Evolutionary conservation across 92 coral and sea anemone species (phyloP).

Genomic region (Phenganax subtilis): DNA sequence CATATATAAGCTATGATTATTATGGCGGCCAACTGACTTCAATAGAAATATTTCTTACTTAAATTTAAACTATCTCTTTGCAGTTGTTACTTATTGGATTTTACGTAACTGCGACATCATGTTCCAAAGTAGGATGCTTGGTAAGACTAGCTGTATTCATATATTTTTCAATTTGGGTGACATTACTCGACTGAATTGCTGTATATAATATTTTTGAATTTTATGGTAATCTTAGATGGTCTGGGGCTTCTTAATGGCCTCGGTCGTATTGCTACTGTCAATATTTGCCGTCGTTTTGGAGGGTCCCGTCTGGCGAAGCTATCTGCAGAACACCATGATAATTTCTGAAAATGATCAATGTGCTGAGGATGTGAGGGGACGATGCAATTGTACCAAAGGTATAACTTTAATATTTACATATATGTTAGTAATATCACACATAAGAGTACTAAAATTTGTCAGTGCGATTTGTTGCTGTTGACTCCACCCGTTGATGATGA

Average conservation of each 20-base stretch:
- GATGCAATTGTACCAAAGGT: not conserved
- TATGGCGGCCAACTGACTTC: too few relatives aligned
- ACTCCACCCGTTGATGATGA: not conserved
- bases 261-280: conserved; percentile 3
- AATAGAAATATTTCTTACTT: too few relatives aligned
- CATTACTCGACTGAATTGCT: not conserved
- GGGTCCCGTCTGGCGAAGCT: conserved; percentile 19
- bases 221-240: conserved; percentile 1
- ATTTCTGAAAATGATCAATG: not conserved
- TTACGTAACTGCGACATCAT: not conserved
- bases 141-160: not conserved
- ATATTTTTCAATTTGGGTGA: not conserved
- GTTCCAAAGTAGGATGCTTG: conserved; percentile 12
- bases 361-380: not conserved
- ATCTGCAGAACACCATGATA: not conserved
- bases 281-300: conserved; percentile 19
- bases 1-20: too few relatives aligned
- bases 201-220: not conserved
- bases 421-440: too few relatives aligned
- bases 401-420: not conserved
- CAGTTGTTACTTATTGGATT: conserved; percentile 11
- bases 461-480: not conserved
- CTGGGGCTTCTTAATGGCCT: conserved; percentile 5
- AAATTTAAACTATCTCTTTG: not conserved
- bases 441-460: too few relatives aligned